These are phyloP conservation scores for Anser brachyrhynchus DNA, from an alignment of 2,113 vertebrate species.

Conservation along the genomic window DNA sequence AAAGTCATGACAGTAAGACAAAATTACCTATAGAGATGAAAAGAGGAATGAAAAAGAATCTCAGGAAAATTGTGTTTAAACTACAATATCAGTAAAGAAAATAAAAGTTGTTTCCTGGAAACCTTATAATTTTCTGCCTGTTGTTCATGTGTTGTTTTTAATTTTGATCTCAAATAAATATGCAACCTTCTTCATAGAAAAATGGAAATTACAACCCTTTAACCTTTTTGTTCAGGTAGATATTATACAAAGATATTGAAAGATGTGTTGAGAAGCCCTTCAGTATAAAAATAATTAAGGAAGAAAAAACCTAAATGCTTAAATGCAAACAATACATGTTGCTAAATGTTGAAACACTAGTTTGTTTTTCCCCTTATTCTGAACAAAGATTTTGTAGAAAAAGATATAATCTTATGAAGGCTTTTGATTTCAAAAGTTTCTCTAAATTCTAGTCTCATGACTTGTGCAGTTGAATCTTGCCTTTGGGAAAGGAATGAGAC, in stretches of 20 bases:
- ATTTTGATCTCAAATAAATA: background rate
- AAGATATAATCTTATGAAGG: background rate
- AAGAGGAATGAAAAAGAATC: background rate
- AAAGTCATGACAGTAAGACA: background rate
- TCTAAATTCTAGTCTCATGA: slow-evolving; percentile 33
- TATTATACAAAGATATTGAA: background rate
- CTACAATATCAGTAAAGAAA: background rate
- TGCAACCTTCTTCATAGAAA: background rate
- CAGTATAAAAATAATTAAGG: background rate
- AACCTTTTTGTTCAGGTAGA: background rate
- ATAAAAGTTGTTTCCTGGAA: background rate
- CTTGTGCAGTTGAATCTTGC: slow-evolving; percentile 16
- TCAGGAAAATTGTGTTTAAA: background rate
- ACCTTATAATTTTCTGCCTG: background rate
- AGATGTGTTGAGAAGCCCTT: background rate
- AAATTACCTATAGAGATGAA: background rate
- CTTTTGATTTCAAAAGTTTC: slow-evolving; percentile 20
- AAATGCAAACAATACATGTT: background rate
- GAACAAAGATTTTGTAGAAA: background rate
- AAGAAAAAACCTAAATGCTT: background rate
- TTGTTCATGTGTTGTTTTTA: background rate
- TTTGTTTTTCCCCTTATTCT: background rate
- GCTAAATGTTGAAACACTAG: background rate
- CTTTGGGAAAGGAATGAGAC: slow-evolving; percentile 45
- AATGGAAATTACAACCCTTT: background rate